Percentiles rank a stretch among this genome's conserved stretches.
Conservation (phyloP, 1,140 invertebrate species). For the Holotrichia oblita region DNA sequence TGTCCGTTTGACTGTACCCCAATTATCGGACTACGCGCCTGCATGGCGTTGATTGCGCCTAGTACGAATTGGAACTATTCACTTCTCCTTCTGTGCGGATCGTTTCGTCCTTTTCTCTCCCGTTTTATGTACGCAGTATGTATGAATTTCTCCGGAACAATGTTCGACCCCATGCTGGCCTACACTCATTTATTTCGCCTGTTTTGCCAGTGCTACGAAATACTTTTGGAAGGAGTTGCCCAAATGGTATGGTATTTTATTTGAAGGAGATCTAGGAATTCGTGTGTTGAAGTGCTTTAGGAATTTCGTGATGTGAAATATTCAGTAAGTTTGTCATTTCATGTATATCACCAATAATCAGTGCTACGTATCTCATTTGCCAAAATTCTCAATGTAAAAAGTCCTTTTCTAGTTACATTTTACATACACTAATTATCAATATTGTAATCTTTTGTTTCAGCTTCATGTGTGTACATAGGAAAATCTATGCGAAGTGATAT, state of each 20-base stretch:
- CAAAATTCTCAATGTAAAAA: too few species aligned
- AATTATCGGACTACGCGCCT: constrained; percentile 35
- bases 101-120: not conserved
- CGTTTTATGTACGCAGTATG: not conserved
- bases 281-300: not conserved
- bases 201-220: not conserved
- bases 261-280: constrained; percentile 1
- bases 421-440: too few species aligned
- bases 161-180: not conserved
- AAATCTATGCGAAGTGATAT: too few species aligned
- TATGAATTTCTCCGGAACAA: constrained; percentile 21
- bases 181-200: constrained; percentile 21
- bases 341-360: too few species aligned
- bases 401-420: too few species aligned
- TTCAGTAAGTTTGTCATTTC: too few species aligned
- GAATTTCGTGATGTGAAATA: too few species aligned
- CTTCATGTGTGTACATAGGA: too few species aligned
- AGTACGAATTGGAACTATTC: constrained; percentile 31
- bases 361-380: too few species aligned
- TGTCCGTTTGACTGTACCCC: constrained; percentile 34
- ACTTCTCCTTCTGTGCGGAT: constrained; percentile 10
- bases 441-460: too few species aligned
- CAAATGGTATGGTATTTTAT: constrained; percentile 11
- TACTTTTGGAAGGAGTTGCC: constrained; percentile 2
- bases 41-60: constrained; percentile 31